phyloP scores from a whole-genome alignment of 2,888 invertebrate genomes.

The Ceriagrion tenellum region DNA sequence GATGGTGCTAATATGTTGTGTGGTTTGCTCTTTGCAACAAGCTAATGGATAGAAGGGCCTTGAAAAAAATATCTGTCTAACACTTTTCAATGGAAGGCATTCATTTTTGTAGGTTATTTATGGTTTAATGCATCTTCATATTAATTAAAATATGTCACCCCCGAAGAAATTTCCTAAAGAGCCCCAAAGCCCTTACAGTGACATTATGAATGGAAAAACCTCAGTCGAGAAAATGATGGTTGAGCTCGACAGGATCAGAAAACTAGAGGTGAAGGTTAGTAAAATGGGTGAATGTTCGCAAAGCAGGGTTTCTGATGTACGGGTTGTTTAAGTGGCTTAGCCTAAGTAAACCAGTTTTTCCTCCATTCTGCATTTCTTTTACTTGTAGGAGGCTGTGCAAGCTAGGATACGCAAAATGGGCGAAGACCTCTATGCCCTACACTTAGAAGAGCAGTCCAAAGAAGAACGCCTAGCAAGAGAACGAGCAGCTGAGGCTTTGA shows the following conservation, averaged over 20 bases:
- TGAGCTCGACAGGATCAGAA: conserved; percentile 11
- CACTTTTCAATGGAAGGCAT: too few relatives aligned
- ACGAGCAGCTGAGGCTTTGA: conserved; percentile 23
- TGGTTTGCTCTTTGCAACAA: neutral
- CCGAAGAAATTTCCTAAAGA: neutral
- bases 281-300: too few relatives aligned
- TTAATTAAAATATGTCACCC: neutral
- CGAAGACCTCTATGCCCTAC: neutral
- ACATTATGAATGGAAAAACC: conserved; percentile 2
- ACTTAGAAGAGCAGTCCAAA: conserved; percentile 43
- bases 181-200: neutral
- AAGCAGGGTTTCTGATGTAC: too few relatives aligned
- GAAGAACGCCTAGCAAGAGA: conserved; percentile 12
- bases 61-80: too few relatives aligned
- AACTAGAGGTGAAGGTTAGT: conserved; percentile 42
- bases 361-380: neutral
- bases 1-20: neutral
- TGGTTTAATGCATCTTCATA: neutral
- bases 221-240: conserved; percentile 51
- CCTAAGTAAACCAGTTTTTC: too few relatives aligned
- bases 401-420: conserved; percentile 39
- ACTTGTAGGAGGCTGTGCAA: conserved; percentile 19
- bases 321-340: too few relatives aligned
- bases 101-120: neutral
- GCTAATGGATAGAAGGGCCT: neutral